Evolutionary conservation across 1,140 invertebrate genomes (phyloP).

Genomic region (Planococcus citri): DNA sequence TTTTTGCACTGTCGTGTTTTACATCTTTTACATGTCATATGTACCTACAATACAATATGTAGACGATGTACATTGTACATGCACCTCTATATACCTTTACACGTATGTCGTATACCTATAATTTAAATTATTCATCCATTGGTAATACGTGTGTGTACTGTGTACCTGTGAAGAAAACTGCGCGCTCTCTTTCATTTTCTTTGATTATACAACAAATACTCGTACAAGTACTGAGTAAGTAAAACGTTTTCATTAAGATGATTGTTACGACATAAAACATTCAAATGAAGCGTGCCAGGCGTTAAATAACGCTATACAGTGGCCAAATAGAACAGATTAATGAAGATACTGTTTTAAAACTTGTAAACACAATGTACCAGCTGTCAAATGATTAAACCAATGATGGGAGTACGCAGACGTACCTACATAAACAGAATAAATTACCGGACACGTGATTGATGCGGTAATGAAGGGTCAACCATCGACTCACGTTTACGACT

Average conservation of each 20-base stretch:
- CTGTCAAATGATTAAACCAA: background rate
- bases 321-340: background rate
- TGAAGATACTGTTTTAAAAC: background rate
- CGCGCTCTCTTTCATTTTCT: background rate
- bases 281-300: conserved; percentile 1
- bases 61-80: too few species aligned
- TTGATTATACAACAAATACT: background rate
- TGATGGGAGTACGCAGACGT: too few species aligned
- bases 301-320: background rate
- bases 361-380: background rate
- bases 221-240: too few species aligned
- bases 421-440: background rate
- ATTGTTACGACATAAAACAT: conserved; percentile 4
- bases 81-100: too few species aligned
- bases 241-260: background rate
- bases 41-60: too few species aligned
- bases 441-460: background rate
- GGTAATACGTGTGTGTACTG: background rate
- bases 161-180: background rate
- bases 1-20: too few species aligned
- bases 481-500: background rate
- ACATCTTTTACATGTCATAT: too few species aligned
- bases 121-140: background rate
- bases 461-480: background rate
- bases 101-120: background rate